Conservation (phyloP, 2,113 vertebrate species). For the Chionis minor region DNA sequence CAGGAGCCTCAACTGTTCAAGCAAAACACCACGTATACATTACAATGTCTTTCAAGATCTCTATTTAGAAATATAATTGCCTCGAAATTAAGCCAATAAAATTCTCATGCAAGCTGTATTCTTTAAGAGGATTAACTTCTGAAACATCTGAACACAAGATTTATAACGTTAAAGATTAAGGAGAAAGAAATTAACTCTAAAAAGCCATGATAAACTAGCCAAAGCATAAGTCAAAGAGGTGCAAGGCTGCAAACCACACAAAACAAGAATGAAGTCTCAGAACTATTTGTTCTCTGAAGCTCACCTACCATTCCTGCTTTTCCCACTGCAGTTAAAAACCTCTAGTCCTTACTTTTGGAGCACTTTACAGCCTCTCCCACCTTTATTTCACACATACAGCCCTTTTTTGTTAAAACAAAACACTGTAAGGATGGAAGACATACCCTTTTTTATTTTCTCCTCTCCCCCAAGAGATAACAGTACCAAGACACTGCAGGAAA, state of each 20-base stretch:
- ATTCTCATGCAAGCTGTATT: not conserved
- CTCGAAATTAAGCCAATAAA: not conserved
- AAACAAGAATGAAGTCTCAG: not conserved
- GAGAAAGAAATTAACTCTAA: not conserved
- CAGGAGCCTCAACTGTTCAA: not conserved
- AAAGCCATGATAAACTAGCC: not conserved
- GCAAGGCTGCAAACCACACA: not conserved
- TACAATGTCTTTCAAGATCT: not conserved
- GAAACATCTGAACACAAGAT: not conserved
- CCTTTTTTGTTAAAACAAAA: not conserved
- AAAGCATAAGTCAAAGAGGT: not conserved
- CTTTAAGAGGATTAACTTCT: not conserved
- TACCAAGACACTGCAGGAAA: not conserved
- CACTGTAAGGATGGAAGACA: not conserved
- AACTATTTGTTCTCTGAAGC: not conserved
- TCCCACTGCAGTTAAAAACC: not conserved
- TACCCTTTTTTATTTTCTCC: rapidly evolving
- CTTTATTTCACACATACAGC: not conserved
- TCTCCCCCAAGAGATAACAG: not conserved
- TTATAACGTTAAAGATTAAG: not conserved
- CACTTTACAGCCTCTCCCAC: not conserved
- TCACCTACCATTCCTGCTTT: not conserved
- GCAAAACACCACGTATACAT: not conserved
- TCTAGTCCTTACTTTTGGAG: not conserved
- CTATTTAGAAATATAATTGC: not conserved